Percentiles rank a stretch among this genome's conserved stretches.
Evolutionary conservation across 1,140 invertebrate genomes (phyloP).

Genomic region (Probaryconus sp.): DNA sequence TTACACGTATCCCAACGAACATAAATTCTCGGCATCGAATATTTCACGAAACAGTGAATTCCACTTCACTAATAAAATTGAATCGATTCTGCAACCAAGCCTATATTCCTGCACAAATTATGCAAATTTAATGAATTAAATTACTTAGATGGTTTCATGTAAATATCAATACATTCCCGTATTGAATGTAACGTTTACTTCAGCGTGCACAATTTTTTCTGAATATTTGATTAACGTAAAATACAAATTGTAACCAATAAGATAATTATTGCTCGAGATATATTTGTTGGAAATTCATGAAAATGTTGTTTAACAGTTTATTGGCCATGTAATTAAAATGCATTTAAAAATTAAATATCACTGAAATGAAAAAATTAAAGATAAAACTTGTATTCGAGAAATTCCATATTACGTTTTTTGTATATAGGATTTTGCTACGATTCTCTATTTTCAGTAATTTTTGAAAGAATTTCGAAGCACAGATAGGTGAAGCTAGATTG

Average conservation of each 20-base stretch:
- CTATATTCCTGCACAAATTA: constrained; percentile 34
- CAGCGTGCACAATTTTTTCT: neutral
- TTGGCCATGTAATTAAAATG: no score
- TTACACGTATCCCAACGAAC: constrained; percentile 51
- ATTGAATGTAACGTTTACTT: neutral
- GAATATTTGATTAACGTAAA: neutral
- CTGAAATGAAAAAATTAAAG: no score
- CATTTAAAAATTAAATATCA: no score
- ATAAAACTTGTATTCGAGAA: no score
- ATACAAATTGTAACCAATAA: no score
- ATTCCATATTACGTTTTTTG: no score
- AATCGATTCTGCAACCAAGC: constrained; percentile 27
- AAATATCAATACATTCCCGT: constrained; percentile 26
- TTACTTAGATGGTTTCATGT: constrained; percentile 45
- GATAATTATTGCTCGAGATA: no score
- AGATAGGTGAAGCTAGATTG: constrained; percentile 9
- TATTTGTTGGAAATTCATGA: no score
- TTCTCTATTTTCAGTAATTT: neutral
- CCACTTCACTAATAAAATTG: constrained; percentile 47
- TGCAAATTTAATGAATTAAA: constrained; percentile 48
- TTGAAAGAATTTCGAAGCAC: neutral
- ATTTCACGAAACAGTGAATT: constrained; percentile 54
- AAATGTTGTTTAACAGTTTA: no score
- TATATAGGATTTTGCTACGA: no score
- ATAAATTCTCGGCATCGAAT: constrained; percentile 41